Conservation (phyloP, 2,113 vertebrate genomes). For the Syrrhaptes paradoxus region DNA sequence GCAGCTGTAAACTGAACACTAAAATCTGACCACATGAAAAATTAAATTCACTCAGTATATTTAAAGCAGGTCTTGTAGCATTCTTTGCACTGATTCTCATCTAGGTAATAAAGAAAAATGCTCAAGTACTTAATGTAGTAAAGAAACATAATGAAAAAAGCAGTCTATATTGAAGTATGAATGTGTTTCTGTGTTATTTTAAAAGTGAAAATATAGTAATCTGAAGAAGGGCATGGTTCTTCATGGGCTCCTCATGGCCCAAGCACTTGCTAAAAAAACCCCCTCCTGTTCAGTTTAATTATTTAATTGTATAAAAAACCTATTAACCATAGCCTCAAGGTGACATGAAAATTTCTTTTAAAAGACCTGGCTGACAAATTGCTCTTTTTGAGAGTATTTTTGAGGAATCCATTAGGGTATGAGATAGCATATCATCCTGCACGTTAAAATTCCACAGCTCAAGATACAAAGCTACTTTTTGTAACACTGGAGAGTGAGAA, state of each 20-base stretch:
- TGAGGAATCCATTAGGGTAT: background rate
- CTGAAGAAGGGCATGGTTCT: background rate
- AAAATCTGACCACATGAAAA: background rate
- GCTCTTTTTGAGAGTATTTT: background rate
- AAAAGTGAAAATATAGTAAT: background rate
- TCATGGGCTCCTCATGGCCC: background rate
- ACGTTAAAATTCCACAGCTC: background rate
- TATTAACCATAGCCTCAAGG: background rate
- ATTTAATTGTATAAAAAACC: background rate
- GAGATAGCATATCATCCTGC: background rate
- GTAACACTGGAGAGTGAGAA: background rate
- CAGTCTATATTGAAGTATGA: background rate
- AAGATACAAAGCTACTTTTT: background rate
- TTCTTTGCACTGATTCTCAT: background rate
- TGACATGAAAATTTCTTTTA: background rate
- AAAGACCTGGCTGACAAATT: background rate
- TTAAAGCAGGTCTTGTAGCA: background rate
- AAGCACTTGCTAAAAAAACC: background rate
- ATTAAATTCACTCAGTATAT: background rate
- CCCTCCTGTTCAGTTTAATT: background rate
- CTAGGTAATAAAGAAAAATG: background rate
- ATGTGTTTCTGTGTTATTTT: background rate
- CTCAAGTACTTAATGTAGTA: background rate
- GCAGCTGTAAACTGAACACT: constrained; percentile 40
- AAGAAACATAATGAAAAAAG: background rate